Conservation (phyloP, 2,888 invertebrate species). For the Nesidiocoris tenuis region DNA sequence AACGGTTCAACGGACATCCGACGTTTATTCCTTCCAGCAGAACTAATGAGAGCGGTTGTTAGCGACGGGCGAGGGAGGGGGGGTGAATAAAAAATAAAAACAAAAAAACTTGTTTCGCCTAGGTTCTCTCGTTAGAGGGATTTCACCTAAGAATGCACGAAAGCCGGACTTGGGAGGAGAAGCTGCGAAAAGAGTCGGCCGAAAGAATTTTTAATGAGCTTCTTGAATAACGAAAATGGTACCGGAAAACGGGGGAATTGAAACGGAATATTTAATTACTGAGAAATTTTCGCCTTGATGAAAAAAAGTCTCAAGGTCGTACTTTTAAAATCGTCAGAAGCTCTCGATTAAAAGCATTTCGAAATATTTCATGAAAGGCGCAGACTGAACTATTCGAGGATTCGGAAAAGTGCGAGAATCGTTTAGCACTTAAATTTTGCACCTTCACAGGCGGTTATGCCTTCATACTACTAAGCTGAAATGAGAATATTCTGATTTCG, state of each 20-base stretch:
- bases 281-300: neutral
- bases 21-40: conserved; percentile 2
- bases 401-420: too few species aligned
- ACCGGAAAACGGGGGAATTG: neutral
- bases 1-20: neutral
- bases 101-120: conserved; percentile 17
- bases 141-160: conserved; percentile 16
- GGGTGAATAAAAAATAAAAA: neutral
- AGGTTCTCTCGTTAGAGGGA: conserved; percentile 29
- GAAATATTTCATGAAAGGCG: too few species aligned
- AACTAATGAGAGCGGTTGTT: conserved; percentile 33
- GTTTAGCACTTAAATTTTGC: too few species aligned
- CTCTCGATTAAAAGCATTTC: too few species aligned
- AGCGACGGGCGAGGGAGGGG: neutral
- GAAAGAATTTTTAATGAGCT: conserved; percentile 33
- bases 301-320: neutral
- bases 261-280: neutral
- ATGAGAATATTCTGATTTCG: too few species aligned
- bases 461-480: too few species aligned
- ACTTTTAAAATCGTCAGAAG: too few species aligned
- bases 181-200: neutral
- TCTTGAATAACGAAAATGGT: conserved; percentile 17
- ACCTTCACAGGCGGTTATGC: too few species aligned
- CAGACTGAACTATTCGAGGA: too few species aligned
- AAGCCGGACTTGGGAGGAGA: neutral